Conservation (phyloP, 2,113 vertebrate genomes). For the Sturnira hondurensis region DNA sequence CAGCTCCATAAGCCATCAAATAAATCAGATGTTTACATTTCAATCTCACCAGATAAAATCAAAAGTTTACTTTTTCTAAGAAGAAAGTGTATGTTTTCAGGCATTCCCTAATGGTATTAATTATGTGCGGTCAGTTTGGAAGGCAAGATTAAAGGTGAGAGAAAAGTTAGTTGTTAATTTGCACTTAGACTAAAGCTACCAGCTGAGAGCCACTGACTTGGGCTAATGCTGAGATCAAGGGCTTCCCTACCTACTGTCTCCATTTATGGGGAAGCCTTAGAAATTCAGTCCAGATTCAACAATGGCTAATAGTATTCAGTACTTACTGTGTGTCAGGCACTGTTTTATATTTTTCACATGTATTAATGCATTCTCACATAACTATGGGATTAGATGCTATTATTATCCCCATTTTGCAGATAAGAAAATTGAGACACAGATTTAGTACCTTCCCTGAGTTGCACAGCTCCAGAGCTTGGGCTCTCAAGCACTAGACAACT, state of each 20-base stretch:
- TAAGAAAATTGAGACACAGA: neutral
- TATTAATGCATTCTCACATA: neutral
- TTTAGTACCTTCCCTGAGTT: neutral
- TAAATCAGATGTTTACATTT: neutral
- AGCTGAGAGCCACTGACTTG: neutral
- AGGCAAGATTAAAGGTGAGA: neutral
- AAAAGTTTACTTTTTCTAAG: constrained; percentile 7
- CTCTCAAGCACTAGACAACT: neutral
- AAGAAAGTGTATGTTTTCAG: neutral
- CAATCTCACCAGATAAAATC: neutral
- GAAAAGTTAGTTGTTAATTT: constrained; percentile 7
- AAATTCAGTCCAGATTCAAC: neutral
- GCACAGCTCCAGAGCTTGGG: neutral
- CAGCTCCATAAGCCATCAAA: neutral
- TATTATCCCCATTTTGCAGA: neutral
- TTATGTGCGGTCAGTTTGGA: neutral
- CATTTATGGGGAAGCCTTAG: neutral
- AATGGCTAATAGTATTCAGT: neutral
- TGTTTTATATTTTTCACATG: neutral
- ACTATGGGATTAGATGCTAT: neutral
- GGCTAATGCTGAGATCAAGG: neutral
- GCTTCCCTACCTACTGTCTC: neutral
- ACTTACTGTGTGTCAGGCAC: neutral
- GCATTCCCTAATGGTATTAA: neutral
- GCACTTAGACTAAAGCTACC: neutral